Conservation (phyloP, 2,113 vertebrate species). For the Phainopepla nitens region DNA sequence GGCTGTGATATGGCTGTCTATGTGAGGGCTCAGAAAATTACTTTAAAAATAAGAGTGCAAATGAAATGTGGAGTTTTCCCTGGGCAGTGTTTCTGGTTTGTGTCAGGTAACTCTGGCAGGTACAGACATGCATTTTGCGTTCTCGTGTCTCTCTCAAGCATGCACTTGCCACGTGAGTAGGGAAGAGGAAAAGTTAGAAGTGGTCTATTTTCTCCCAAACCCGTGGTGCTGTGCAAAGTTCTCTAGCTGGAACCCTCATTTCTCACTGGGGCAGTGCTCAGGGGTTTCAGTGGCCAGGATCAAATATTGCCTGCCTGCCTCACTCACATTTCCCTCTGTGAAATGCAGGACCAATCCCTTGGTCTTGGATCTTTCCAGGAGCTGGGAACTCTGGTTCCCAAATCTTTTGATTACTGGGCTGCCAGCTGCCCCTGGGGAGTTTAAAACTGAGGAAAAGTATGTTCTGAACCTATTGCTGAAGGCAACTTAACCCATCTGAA, state of each 20-base stretch:
- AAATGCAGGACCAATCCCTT: neutral
- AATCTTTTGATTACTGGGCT: neutral
- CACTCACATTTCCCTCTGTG: neutral
- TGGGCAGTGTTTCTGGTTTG: neutral
- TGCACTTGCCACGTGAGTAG: neutral
- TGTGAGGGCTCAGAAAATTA: neutral
- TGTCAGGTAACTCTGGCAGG: neutral
- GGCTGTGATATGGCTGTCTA: too few relatives aligned
- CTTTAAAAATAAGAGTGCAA: neutral
- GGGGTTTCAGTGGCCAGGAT: neutral
- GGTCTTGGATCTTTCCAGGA: neutral
- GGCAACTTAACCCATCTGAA: neutral
- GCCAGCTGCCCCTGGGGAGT: neutral
- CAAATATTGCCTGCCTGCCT: neutral
- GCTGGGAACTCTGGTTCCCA: neutral
- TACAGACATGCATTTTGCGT: neutral
- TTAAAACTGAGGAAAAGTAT: neutral
- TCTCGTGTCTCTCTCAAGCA: neutral
- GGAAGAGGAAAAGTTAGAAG: neutral
- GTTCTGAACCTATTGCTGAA: neutral
- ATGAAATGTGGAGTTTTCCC: neutral
- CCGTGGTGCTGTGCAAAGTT: rapidly evolving
- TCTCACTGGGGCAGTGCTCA: neutral
- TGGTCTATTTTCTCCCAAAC: neutral
- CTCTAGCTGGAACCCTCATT: neutral